phyloP scores from a whole-genome alignment of 2,888 invertebrate genomes.

The Acleris sparsana region DNA sequence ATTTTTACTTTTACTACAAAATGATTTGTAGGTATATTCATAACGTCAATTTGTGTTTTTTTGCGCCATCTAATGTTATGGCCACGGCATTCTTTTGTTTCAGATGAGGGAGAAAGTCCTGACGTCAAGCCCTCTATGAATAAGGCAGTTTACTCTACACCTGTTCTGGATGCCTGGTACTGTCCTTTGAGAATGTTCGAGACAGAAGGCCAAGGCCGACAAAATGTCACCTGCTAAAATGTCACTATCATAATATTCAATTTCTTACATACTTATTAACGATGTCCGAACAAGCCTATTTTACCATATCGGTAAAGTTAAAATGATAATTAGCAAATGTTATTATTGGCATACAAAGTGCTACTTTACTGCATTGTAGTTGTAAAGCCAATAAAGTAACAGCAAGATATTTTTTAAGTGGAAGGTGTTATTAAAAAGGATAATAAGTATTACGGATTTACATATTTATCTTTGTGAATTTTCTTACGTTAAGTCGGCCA shows the following conservation, averaged over 20 bases:
- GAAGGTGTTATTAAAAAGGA: no score
- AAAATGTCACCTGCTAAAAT: slow-evolving; percentile 26
- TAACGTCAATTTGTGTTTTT: no score
- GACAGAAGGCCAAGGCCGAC: slow-evolving; percentile 23
- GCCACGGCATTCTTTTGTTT: not conserved
- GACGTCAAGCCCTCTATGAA: slow-evolving; percentile 10
- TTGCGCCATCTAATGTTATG: no score
- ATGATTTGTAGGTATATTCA: no score
- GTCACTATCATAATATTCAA: slow-evolving; percentile 7
- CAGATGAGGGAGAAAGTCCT: not conserved
- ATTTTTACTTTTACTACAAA: no score
- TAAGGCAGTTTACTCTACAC: slow-evolving; percentile 18
- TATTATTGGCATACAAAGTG: not conserved
- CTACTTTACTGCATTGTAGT: not conserved
- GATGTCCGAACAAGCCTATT: not conserved
- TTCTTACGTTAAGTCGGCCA: no score
- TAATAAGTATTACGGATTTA: no score
- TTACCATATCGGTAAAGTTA: slow-evolving; percentile 1
- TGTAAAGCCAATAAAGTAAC: not conserved
- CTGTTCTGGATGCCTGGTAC: slow-evolving; percentile 12
- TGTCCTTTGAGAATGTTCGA: slow-evolving; percentile 16
- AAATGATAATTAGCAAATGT: not conserved
- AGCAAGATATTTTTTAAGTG: not conserved
- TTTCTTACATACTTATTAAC: slow-evolving; percentile 6
- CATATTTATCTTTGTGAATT: no score